A percentile compares a stretch with the other conserved stretches of the same genome.
phyloP scores from a whole-genome alignment of 2,888 invertebrate genomes.

The Aphodius granarius region DNA sequence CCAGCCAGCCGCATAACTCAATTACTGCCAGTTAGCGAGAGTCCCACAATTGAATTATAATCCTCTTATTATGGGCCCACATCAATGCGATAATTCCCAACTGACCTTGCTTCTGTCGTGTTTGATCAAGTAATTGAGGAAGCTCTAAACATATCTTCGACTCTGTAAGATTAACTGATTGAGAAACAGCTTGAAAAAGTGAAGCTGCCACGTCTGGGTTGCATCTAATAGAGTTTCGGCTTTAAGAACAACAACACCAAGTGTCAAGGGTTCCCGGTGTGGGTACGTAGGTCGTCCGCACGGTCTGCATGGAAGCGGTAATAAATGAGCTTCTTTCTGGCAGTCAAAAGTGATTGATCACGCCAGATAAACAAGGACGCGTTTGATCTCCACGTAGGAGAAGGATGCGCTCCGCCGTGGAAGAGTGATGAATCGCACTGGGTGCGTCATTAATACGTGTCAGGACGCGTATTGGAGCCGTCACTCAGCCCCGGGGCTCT shows the following conservation, averaged over 20 bases:
- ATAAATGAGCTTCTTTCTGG: conserved; percentile 56
- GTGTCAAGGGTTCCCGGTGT: background rate
- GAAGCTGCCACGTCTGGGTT: too few relatives aligned
- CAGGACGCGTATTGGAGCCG: conserved; percentile 54
- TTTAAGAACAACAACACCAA: too few relatives aligned
- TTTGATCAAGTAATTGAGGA: background rate
- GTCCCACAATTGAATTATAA: background rate
- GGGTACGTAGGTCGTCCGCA: background rate
- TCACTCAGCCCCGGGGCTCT: conserved; percentile 43
- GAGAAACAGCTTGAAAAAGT: too few relatives aligned
- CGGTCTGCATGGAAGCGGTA: conserved; percentile 34
- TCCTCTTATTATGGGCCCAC: background rate
- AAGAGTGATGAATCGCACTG: conserved; percentile 55
- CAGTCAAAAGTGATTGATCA: conserved; percentile 57
- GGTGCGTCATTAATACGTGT: conserved; percentile 56
- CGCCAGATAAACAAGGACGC: conserved; percentile 53
- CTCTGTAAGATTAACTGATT: background rate
- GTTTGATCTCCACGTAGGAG: conserved; percentile 49
- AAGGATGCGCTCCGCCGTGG: conserved; percentile 46
- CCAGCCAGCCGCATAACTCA: background rate
- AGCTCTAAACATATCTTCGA: background rate
- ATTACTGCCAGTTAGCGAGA: background rate
- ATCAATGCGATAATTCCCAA: background rate
- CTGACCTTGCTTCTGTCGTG: background rate
- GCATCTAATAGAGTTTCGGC: too few relatives aligned